These are phyloP conservation scores for Philereme vetulata DNA, from an alignment of 2,888 invertebrate genomes.

Conservation along the genomic window DNA sequence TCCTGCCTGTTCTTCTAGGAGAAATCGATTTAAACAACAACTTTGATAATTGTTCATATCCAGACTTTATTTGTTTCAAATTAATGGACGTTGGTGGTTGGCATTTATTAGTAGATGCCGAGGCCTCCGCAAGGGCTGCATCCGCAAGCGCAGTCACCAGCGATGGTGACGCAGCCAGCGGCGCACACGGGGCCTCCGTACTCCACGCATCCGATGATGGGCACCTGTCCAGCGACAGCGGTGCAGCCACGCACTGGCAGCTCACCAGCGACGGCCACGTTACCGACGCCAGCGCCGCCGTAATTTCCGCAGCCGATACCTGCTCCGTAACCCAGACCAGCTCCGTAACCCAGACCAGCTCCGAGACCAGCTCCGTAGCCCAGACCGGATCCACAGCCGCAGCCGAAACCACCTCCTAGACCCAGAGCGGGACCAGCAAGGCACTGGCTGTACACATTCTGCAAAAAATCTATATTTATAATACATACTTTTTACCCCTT, in stretches of 20 bases:
- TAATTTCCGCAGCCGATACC: constrained; percentile 24
- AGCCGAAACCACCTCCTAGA: constrained; percentile 8
- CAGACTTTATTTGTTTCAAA: too few species aligned
- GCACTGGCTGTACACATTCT: constrained; percentile 23
- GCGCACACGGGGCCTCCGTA: constrained; percentile 42
- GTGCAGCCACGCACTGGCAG: constrained; percentile 49
- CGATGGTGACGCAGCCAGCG: constrained; percentile 42
- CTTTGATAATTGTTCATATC: too few species aligned
- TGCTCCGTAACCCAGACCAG: constrained; percentile 6
- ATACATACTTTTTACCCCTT: background rate
- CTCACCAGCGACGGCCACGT: constrained; percentile 46
- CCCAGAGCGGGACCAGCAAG: constrained; percentile 10
- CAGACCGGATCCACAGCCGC: constrained; percentile 5
- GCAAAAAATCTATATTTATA: constrained; percentile 3
- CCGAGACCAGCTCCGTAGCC: constrained; percentile 14
- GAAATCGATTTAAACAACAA: too few species aligned
- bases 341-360: constrained; percentile 6
- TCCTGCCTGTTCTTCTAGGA: too few species aligned
- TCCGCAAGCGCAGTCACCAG: constrained; percentile 40
- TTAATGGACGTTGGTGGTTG: background rate
- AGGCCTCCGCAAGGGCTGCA: constrained; percentile 29
- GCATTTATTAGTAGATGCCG: constrained; percentile 23
- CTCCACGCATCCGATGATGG: constrained; percentile 46
- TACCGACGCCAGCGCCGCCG: constrained; percentile 42
- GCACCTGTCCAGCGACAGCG: constrained; percentile 43